Evolutionary conservation across 2,888 invertebrate species (phyloP).

Genomic region (Cataglyphis livida): DNA sequence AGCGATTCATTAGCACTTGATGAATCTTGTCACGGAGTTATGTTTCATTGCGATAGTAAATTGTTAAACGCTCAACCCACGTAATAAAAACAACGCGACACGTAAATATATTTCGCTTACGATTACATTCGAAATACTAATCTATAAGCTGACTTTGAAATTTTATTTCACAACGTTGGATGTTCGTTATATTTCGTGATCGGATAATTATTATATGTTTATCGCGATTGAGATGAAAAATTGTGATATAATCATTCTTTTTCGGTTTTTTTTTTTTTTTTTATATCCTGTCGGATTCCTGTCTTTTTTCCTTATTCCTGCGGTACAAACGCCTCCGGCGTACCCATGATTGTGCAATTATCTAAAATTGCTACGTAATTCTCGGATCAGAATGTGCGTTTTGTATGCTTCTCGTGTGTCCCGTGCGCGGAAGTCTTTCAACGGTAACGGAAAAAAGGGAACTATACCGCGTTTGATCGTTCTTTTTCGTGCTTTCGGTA

Average conservation of each 20-base stretch:
- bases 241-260: constrained; percentile 24
- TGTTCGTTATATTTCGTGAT: not conserved
- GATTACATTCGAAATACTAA: not conserved
- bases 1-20: constrained; percentile 24
- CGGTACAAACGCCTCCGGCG: constrained; percentile 25
- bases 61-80: not conserved
- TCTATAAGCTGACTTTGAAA: not conserved
- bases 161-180: not conserved
- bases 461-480: constrained; percentile 29
- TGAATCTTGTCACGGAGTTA: not conserved
- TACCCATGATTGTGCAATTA: constrained; percentile 29
- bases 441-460: constrained; percentile 8
- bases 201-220: not conserved
- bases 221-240: not conserved
- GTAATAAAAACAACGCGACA: not conserved
- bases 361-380: constrained; percentile 45
- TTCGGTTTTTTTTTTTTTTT: not conserved
- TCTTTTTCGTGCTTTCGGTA: constrained; percentile 52
- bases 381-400: constrained; percentile 29
- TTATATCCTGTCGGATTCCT: not conserved
- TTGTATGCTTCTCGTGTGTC: constrained; percentile 9
- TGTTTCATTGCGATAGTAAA: not conserved
- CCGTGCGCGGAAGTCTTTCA: constrained; percentile 21
- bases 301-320: constrained; percentile 5
- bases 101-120: not conserved